Conservation (phyloP, 2,797 vertebrate species). For the Pygocentrus nattereri region DNA sequence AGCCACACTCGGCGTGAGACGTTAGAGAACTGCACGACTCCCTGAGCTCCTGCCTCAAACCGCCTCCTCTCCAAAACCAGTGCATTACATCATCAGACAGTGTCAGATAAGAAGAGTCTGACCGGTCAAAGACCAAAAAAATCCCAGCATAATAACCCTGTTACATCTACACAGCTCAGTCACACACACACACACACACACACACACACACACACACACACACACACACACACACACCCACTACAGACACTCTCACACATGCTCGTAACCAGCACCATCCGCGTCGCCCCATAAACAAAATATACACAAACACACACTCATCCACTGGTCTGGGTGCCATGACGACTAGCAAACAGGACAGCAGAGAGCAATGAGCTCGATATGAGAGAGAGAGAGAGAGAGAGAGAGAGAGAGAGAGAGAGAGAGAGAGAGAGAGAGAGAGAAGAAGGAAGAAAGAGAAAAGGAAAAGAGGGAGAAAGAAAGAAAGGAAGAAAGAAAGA, state of each 20-base stretch:
- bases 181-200: no score
- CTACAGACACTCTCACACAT: background rate
- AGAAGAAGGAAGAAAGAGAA: no score
- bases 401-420: no score
- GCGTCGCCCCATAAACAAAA: constrained; percentile 47
- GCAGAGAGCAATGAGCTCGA: constrained; percentile 16
- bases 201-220: background rate
- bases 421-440: no score
- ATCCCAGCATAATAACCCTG: background rate
- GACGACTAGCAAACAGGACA: constrained; percentile 43
- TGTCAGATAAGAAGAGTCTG: constrained; percentile 44
- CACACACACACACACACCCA: background rate
- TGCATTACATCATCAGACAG: constrained; percentile 40
- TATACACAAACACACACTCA: constrained; percentile 48
- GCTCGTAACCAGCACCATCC: background rate
- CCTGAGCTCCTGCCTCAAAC: constrained; percentile 24
- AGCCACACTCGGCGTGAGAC: background rate
- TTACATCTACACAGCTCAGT: background rate
- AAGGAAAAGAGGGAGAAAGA: no score
- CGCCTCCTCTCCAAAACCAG: constrained; percentile 17
- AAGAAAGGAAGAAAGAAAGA: no score
- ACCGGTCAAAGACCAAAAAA: constrained; percentile 18
- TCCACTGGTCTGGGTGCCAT: constrained; percentile 39
- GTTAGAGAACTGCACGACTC: no score
- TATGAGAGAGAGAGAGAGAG: background rate